Conservation (phyloP, 2,113 vertebrate species). For the Crotalus horridus region DNA sequence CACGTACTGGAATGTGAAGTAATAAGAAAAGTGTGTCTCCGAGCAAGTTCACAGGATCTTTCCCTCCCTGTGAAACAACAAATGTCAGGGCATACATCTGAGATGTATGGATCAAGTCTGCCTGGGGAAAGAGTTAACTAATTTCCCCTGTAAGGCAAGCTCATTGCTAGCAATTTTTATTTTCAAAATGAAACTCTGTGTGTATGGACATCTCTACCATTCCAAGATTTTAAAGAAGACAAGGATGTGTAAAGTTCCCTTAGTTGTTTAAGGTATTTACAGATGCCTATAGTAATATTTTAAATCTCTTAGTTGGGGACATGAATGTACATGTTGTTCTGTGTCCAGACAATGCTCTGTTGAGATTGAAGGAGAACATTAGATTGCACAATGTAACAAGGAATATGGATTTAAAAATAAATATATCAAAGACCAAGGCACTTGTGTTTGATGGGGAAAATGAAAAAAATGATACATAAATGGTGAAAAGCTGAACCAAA, state of each 20-base stretch:
- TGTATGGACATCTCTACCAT: constrained; percentile 35
- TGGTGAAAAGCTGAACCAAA: not conserved
- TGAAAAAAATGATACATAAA: not conserved
- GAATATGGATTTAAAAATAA: not conserved
- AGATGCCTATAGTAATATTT: not conserved
- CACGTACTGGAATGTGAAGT: not conserved
- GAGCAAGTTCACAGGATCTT: not conserved
- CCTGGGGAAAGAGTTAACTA: not conserved
- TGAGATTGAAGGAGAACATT: not conserved
- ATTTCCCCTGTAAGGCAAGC: not conserved
- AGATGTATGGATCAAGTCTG: not conserved
- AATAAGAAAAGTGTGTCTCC: not conserved
- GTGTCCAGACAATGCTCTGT: not conserved
- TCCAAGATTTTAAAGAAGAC: constrained; percentile 17
- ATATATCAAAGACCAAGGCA: not conserved
- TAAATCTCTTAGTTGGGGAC: not conserved
- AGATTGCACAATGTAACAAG: not conserved
- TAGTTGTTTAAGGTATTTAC: not conserved
- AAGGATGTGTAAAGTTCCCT: not conserved
- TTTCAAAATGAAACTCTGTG: not conserved
- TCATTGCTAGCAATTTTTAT: not conserved
- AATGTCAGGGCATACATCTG: not conserved
- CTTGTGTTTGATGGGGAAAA: not conserved
- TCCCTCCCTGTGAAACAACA: not conserved
- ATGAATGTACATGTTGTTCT: not conserved